These are phyloP conservation scores for Mirounga angustirostris DNA, from an alignment of 2,113 vertebrate species.

Conservation along the genomic window DNA sequence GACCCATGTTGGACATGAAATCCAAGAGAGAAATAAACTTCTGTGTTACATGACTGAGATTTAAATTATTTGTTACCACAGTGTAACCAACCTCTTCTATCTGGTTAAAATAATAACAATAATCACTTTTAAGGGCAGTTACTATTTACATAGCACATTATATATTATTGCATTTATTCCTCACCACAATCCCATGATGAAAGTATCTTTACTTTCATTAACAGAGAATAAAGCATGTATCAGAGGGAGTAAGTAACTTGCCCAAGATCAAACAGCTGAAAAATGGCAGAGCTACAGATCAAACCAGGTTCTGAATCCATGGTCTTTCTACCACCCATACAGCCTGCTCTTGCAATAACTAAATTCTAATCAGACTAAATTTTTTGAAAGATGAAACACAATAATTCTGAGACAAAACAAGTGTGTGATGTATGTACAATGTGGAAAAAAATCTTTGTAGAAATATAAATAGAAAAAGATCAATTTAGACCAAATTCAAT, in stretches of 20 bases:
- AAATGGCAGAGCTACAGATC: not conserved
- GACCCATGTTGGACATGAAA: not conserved
- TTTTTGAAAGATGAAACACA: slow-evolving; percentile 15
- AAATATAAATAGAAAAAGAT: slow-evolving; percentile 32
- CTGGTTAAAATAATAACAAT: not conserved
- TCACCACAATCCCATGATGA: not conserved
- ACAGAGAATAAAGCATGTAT: not conserved
- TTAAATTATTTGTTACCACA: not conserved
- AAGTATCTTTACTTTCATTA: not conserved
- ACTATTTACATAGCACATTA: not conserved
- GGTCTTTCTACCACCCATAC: not conserved
- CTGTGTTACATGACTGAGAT: not conserved
- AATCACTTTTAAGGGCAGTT: not conserved
- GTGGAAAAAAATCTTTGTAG: not conserved
- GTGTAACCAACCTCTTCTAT: not conserved
- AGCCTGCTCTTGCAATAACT: not conserved
- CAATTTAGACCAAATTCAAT: not conserved
- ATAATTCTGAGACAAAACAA: slow-evolving; percentile 25
- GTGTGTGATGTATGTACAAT: not conserved
- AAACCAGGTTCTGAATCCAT: not conserved
- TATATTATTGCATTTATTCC: not conserved
- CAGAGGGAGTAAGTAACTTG: not conserved
- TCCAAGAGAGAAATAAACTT: not conserved
- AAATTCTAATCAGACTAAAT: not conserved
- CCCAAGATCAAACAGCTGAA: not conserved